Conservation (phyloP, 2,888 invertebrate species). For the Eupithecia inturbata region DNA sequence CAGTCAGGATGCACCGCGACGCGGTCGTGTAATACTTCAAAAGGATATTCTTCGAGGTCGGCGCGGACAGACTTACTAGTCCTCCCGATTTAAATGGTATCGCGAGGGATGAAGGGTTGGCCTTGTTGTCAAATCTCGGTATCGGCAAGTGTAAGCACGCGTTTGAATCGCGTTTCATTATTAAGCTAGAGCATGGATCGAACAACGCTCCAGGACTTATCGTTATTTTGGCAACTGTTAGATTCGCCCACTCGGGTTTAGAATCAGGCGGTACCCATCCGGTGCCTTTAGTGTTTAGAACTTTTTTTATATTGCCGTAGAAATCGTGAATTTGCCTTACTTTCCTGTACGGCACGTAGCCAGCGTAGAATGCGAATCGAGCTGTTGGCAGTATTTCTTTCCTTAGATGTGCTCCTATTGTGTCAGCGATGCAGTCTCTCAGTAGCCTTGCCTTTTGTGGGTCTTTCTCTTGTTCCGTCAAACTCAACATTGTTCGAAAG, state of each 20-base stretch:
- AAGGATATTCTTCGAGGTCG: slow-evolving; percentile 12
- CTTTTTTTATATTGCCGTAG: slow-evolving; percentile 11
- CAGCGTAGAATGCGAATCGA: slow-evolving; percentile 29
- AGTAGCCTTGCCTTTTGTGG: not conserved
- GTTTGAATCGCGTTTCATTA: not conserved
- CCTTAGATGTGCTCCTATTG: slow-evolving; percentile 25
- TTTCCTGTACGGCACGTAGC: slow-evolving; percentile 16
- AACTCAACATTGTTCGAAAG: slow-evolving; percentile 4
- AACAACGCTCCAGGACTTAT: slow-evolving; percentile 8
- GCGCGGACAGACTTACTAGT: slow-evolving; percentile 16
- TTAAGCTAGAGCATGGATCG: slow-evolving; percentile 20
- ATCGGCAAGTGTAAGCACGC: slow-evolving; percentile 1
- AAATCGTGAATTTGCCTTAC: slow-evolving; percentile 14
- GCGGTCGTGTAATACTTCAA: slow-evolving; percentile 27
- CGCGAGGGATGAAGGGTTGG: slow-evolving; percentile 11
- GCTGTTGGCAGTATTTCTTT: slow-evolving; percentile 23
- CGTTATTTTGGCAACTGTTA: slow-evolving; percentile 7
- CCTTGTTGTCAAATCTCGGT: slow-evolving; percentile 1
- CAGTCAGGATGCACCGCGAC: slow-evolving; percentile 21
- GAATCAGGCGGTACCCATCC: not conserved
- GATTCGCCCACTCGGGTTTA: not conserved
- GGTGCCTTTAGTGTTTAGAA: not conserved
- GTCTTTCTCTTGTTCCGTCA: not conserved
- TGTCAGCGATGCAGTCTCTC: slow-evolving; percentile 16
- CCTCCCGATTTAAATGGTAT: slow-evolving; percentile 19